Percentiles rank a stretch among this genome's conserved stretches.
These are phyloP conservation scores for Sternotherus odoratus DNA, from an alignment of 2,797 vertebrate genomes.

Conservation along the genomic window DNA sequence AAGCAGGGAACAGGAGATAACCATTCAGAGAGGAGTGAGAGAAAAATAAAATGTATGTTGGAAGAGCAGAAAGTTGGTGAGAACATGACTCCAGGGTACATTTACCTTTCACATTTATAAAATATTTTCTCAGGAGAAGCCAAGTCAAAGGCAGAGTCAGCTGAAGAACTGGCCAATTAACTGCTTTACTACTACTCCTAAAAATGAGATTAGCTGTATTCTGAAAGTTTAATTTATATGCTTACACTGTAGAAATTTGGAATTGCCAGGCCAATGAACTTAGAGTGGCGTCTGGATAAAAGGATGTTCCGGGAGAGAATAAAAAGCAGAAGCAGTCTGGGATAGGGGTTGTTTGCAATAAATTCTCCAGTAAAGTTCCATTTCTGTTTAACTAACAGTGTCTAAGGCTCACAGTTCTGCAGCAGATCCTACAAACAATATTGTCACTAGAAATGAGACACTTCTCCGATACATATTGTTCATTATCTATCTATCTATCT, in stretches of 20 bases:
- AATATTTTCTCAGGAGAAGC: not conserved
- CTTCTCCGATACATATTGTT: rapidly evolving
- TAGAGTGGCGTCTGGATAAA: not conserved
- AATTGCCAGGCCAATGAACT: not conserved
- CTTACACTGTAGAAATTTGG: not conserved
- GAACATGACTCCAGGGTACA: not conserved
- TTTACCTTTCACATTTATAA: not conserved
- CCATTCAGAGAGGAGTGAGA: not conserved
- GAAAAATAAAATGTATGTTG: not conserved
- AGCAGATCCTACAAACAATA: not conserved
- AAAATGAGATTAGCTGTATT: not conserved
- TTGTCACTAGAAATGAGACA: rapidly evolving
- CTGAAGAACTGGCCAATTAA: not conserved
- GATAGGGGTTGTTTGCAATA: not conserved
- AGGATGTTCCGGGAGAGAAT: not conserved
- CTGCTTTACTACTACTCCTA: not conserved
- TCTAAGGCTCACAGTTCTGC: not conserved
- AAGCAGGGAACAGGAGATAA: not conserved
- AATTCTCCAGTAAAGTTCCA: not conserved
- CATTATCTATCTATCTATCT: rapidly evolving
- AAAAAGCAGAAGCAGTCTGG: not conserved
- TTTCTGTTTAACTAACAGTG: not conserved
- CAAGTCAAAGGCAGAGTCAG: not conserved
- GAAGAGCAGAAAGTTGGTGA: not conserved
- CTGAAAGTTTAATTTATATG: not conserved